Base-by-base conservation (phyloP, 2,888 invertebrate species). In the Megamerina dolium region DNA sequence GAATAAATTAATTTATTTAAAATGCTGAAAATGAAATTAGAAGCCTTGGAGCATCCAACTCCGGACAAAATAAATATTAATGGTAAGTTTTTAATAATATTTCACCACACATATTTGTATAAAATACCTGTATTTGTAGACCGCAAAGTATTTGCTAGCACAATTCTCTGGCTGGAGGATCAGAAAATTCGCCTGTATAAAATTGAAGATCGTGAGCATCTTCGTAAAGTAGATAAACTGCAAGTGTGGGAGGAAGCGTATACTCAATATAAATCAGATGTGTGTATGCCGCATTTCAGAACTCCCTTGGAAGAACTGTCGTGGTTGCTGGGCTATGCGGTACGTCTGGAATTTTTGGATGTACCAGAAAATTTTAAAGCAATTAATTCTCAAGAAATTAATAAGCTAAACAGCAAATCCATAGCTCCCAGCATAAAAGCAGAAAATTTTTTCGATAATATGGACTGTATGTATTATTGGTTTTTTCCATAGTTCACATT, bases 131-230 rank as follows among this genome's bases (percentile, higher is more conserved):
- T 14, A 27, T 43, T 36, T 13, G 9, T 74, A 94, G 94, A 92
- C 74, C 80, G 82, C 54, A 79, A 78, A 49, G 82, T 86, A 59
- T 85, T 89, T 63, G 80, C 87, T 37, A 85, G 83, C 60, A 75
- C 91, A 18, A 77, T 94, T 17, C 72, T 87, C 2, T 96, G 95
- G 96, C 66, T 96, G 41, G 96, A 96, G 72, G 89, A 92, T 63
- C 91, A 92, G 67, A 91, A 90, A 72, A 91, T 96, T 53, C 81
- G 93, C 10, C 82, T 85, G 54, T 91, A 90, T 56, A 83, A 83
- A 63, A 85, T 89, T 43, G 87, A 91, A 62, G 87, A 89, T 50
- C 75, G 91, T 10, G 80, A 78, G 51, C 76, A 74, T 1, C 68
- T 96, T n/a, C 77, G 88, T 32, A 79, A 85, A 53, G 77, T 84